phyloP scores from a whole-genome alignment of 2,113 vertebrate species.

The Podarcis muralis region DNA sequence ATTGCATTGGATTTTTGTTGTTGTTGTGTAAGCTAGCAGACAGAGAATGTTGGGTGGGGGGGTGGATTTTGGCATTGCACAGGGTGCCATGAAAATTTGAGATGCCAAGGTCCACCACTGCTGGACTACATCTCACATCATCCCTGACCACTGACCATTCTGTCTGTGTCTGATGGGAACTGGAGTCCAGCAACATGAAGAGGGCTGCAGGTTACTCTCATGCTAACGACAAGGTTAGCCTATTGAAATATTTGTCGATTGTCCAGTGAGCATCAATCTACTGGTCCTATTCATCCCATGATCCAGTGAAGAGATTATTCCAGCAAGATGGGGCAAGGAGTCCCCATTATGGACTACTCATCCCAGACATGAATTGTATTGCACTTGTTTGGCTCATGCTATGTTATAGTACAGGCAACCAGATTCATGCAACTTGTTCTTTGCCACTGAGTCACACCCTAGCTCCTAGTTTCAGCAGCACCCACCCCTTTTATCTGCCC shows the following conservation, averaged over 20 bases:
- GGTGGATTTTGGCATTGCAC: too few relatives aligned
- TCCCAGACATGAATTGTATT: neutral
- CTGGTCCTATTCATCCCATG: neutral
- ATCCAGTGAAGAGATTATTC: neutral
- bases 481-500: conserved; percentile 59
- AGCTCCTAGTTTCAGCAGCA: conserved; percentile 50
- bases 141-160: too few relatives aligned
- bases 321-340: neutral
- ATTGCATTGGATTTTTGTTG: too few relatives aligned
- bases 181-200: too few relatives aligned
- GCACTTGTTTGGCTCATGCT: neutral
- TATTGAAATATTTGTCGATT: neutral
- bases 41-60: too few relatives aligned
- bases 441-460: conserved; percentile 27
- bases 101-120: too few relatives aligned
- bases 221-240: neutral
- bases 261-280: accelerated
- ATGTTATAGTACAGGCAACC: neutral
- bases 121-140: too few relatives aligned
- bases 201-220: too few relatives aligned
- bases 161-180: too few relatives aligned
- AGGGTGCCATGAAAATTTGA: too few relatives aligned
- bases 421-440: neutral
- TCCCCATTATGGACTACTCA: neutral
- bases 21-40: too few relatives aligned